A percentile compares a stretch with the other conserved stretches of the same genome.
Evolutionary conservation across 2,113 vertebrate species (phyloP).

Genomic region (Muntiacus muntjak): DNA sequence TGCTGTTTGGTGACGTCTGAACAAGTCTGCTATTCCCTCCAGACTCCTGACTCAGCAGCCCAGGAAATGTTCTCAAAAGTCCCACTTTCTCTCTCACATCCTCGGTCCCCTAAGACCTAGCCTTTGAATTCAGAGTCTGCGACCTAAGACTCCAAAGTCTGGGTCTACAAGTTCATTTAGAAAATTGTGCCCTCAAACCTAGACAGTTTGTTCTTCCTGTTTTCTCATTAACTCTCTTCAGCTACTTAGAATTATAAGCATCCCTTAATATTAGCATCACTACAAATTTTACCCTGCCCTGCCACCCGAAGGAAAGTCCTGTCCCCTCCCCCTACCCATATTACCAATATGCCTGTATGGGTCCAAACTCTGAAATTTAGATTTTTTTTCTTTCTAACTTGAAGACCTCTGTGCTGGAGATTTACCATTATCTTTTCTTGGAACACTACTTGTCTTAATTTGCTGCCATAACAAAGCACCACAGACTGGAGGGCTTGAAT

Average conservation of each 20-base stretch:
- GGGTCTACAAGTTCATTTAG: background rate
- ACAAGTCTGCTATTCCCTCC: background rate
- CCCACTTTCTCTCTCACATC: background rate
- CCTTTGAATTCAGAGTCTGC: background rate
- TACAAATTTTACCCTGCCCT: background rate
- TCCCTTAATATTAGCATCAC: background rate
- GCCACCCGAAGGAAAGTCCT: background rate
- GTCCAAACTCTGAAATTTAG: background rate
- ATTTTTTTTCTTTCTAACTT: background rate
- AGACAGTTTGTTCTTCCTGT: background rate
- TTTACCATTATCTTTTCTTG: background rate
- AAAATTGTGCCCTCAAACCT: background rate
- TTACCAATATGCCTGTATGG: too few relatives aligned
- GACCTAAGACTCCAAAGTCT: too few relatives aligned
- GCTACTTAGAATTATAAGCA: background rate
- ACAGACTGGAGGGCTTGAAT: background rate
- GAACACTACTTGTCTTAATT: background rate
- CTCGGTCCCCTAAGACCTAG: fast-evolving
- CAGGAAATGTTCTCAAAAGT: background rate
- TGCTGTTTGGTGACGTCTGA: background rate
- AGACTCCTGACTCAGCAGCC: background rate
- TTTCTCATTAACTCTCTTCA: background rate
- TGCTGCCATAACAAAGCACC: background rate
- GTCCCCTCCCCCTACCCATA: background rate
- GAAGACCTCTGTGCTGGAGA: background rate